Conservation (phyloP, 2,888 invertebrate species). For the Incurvaria masculella region DNA sequence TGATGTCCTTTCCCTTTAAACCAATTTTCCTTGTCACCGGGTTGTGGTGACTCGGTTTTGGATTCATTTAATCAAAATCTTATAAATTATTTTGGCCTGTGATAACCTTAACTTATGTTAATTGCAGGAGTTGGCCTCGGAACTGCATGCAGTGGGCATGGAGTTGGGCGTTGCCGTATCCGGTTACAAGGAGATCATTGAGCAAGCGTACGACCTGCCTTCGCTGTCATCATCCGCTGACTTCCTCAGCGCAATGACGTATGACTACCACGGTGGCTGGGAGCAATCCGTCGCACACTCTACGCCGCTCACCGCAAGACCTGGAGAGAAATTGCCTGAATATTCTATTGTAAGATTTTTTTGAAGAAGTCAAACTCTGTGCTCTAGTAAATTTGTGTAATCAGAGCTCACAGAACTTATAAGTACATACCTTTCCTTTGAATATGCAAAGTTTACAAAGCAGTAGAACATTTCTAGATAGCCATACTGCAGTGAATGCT, state of each 20-base stretch:
- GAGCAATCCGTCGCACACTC: constrained; percentile 77
- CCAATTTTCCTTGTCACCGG: neutral
- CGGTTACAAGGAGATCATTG: constrained; percentile 88
- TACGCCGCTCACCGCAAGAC: constrained; percentile 67
- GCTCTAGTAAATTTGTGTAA: no score
- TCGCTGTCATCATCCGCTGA: constrained; percentile 67
- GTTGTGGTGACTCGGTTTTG: neutral
- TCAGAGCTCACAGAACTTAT: no score
- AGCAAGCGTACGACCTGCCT: constrained; percentile 77
- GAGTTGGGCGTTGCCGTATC: constrained; percentile 80
- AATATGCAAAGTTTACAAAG: neutral
- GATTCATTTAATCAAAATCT: neutral
- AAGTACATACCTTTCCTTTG: neutral
- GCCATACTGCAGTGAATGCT: no score
- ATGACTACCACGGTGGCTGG: constrained; percentile 91
- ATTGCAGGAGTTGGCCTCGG: constrained; percentile 60
- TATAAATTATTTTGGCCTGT: neutral
- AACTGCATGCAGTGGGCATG: constrained; percentile 65
- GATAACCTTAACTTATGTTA: constrained; percentile 9
- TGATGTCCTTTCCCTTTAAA: neutral
- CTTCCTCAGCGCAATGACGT: constrained; percentile 83
- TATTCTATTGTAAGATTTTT: constrained; percentile 79
- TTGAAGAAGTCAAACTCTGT: no score
- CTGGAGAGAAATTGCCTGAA: constrained; percentile 67
- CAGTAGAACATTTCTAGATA: neutral